Conservation (phyloP, 2,888 invertebrate species). For the Patella ulyssiponensis region DNA sequence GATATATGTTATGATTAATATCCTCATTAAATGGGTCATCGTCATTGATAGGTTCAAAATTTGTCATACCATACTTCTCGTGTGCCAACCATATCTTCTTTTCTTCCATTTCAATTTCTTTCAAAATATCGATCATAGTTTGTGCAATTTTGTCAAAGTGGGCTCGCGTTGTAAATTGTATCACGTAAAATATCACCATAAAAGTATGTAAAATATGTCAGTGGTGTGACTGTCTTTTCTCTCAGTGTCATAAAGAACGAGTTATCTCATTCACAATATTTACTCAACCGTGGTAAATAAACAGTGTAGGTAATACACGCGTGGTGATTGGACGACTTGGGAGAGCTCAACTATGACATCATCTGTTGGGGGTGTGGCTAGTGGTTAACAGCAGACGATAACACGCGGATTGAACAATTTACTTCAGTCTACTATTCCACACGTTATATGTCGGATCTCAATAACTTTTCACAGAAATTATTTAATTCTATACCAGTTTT, state of each 20-base stretch:
- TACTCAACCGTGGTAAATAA: constrained; percentile 8
- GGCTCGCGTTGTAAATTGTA: too few species aligned
- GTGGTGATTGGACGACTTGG: background rate
- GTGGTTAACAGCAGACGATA: background rate
- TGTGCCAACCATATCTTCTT: too few species aligned
- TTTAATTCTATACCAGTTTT: background rate
- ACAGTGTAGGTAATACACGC: background rate
- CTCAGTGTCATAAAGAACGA: background rate
- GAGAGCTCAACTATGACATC: background rate
- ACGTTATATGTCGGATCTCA: background rate
- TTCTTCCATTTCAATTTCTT: too few species aligned
- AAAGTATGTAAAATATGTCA: constrained; percentile 3
- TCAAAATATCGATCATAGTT: too few species aligned
- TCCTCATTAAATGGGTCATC: too few species aligned
- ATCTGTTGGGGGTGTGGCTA: constrained; percentile 1
- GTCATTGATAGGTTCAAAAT: too few species aligned
- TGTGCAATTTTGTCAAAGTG: too few species aligned
- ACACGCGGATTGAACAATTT: background rate
- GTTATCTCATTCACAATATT: constrained; percentile 9
- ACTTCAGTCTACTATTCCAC: background rate
- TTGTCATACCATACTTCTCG: too few species aligned
- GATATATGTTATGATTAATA: too few species aligned
- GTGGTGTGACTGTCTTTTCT: background rate
- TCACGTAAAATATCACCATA: background rate
- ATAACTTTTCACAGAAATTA: too few species aligned